Conservation (phyloP, 1,140 invertebrate species). For the Aphidius gifuensis region DNA sequence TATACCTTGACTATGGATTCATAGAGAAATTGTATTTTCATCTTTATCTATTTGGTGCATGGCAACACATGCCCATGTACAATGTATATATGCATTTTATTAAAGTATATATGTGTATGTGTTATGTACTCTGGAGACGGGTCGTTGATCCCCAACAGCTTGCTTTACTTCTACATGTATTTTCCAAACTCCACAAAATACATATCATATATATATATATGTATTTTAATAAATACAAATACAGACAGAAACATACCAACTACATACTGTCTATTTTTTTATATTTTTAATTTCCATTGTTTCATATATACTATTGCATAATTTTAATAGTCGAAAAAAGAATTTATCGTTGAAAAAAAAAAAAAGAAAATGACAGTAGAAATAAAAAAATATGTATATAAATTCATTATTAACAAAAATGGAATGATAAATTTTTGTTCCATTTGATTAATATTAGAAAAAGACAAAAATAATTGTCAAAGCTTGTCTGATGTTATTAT, state of each 20-base stretch:
- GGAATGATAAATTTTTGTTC: no score
- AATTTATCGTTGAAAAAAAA: no score
- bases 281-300: constrained; percentile 38
- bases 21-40: constrained; percentile 36
- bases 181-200: constrained; percentile 49
- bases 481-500: no score
- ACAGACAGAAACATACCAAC: no score
- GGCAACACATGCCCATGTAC: constrained; percentile 6
- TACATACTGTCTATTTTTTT: constrained; percentile 24
- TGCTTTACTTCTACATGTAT: constrained; percentile 33
- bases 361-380: no score
- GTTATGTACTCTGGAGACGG: constrained; percentile 44
- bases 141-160: constrained; percentile 44
- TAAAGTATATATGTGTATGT: constrained; percentile 20
- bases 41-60: constrained; percentile 5
- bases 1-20: constrained; percentile 30
- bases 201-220: constrained; percentile 32
- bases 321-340: no score
- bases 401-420: no score
- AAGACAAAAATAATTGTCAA: no score
- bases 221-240: background rate
- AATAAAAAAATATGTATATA: no score
- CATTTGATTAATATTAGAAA: no score
- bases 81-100: background rate
- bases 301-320: constrained; percentile 9